Evolutionary conservation across 2,888 invertebrate species (phyloP).

Genomic region (Carpatolechia fugitivella): DNA sequence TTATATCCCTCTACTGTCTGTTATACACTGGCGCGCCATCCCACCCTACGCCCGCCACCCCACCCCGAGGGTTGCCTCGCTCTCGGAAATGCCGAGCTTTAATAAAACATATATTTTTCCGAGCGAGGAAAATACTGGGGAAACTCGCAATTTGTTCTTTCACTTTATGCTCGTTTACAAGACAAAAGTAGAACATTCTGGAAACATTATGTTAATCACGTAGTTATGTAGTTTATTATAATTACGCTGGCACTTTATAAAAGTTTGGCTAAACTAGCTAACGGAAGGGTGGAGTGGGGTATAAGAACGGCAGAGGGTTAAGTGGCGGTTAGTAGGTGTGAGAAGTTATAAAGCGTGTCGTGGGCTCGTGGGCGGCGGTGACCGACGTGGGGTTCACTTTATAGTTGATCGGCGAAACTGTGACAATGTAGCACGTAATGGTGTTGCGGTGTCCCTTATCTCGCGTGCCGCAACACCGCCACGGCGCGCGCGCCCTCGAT

Average conservation of each 20-base stretch:
- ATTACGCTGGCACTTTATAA: conserved; percentile 38
- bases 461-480: conserved; percentile 54
- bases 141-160: conserved; percentile 80
- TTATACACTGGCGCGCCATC: conserved; percentile 74
- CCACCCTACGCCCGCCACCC: conserved; percentile 49
- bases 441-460: conserved; percentile 68
- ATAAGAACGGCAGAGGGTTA: conserved; percentile 28
- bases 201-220: conserved; percentile 78
- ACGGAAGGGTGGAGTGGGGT: conserved; percentile 17
- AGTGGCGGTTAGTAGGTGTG: conserved; percentile 36
- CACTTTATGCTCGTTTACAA: conserved; percentile 80
- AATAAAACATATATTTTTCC: conserved; percentile 80
- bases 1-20: conserved; percentile 80
- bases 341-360: conserved; percentile 47
- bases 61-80: conserved; percentile 68
- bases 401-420: conserved; percentile 48
- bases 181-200: conserved; percentile 79
- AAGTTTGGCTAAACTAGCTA: conserved; percentile 22
- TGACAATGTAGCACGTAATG: conserved; percentile 62
- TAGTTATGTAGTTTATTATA: conserved; percentile 66
- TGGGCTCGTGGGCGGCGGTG: conserved; percentile 28
- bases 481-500: conserved; percentile 52
- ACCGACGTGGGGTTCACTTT: conserved; percentile 29
- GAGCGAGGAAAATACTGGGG: conserved; percentile 80
- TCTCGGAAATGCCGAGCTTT: conserved; percentile 80